A percentile compares a stretch with the other conserved stretches of the same genome.
phyloP scores from a whole-genome alignment of 2,797 vertebrate genomes.

The Lepilemur septentrionalis region DNA sequence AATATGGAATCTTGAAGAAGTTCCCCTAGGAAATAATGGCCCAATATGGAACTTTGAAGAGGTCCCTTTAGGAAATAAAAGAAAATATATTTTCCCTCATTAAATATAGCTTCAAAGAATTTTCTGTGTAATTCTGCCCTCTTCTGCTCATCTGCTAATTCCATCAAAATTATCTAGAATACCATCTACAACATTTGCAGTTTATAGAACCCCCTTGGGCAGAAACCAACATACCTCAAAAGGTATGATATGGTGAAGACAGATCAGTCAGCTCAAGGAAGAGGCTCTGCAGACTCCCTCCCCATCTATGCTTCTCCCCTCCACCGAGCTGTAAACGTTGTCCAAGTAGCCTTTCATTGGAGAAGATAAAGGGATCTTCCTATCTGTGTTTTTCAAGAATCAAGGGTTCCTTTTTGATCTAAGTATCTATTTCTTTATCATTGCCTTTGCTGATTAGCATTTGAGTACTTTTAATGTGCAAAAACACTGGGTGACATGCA shows the following conservation, averaged over 20 bases:
- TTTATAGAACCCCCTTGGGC: background rate
- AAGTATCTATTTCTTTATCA: background rate
- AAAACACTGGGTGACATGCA: background rate
- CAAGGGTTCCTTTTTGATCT: background rate
- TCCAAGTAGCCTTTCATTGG: background rate
- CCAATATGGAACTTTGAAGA: background rate
- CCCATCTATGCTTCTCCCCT: background rate
- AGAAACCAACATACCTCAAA: background rate
- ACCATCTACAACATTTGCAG: background rate
- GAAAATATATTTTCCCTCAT: background rate
- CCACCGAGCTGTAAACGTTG: background rate
- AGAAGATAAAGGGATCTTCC: background rate
- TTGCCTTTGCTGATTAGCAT: background rate
- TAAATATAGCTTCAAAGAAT: conserved; percentile 12
- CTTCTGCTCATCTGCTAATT: conserved; percentile 60
- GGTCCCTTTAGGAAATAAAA: background rate
- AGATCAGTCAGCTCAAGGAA: background rate
- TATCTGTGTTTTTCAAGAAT: conserved; percentile 10
- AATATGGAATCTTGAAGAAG: background rate
- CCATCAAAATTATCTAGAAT: background rate
- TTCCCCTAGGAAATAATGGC: background rate
- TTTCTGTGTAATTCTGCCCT: conserved; percentile 57
- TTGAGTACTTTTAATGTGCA: background rate
- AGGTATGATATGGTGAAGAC: background rate
- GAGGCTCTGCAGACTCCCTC: background rate